phyloP scores from a whole-genome alignment of 2,113 vertebrate species.

The Podarcis cretensis region DNA sequence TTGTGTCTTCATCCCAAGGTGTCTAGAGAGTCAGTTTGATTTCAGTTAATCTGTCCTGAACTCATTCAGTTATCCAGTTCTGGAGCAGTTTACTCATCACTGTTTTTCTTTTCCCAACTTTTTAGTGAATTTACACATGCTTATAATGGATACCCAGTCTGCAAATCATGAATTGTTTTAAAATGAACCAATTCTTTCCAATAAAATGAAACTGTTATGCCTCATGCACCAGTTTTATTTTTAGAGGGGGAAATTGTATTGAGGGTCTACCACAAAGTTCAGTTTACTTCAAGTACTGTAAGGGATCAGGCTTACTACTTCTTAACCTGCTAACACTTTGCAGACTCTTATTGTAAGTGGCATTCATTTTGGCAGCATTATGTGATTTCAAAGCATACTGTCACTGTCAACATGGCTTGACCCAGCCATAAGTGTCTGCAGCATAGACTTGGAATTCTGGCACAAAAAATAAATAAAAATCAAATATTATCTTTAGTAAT shows the following conservation, averaged over 20 bases:
- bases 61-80: background rate
- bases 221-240: background rate
- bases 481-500: constrained; percentile 85
- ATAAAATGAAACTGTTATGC: constrained; percentile 7
- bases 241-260: background rate
- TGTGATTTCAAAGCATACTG: constrained; percentile 44
- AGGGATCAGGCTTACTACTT: constrained; percentile 55
- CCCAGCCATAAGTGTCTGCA: constrained; percentile 20
- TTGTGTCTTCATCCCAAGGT: background rate
- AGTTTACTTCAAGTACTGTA: constrained; percentile 39
- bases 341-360: constrained; percentile 61
- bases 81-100: background rate
- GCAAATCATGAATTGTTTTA: constrained; percentile 3
- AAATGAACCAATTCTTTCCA: background rate
- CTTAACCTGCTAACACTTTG: constrained; percentile 51
- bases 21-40: background rate
- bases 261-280: constrained; percentile 4
- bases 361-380: constrained; percentile 61
- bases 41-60: background rate
- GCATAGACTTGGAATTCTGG: constrained; percentile 32
- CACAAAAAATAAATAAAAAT: constrained; percentile 65
- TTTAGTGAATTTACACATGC: background rate
- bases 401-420: constrained; percentile 13
- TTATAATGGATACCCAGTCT: background rate
- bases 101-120: background rate